Conservation (phyloP, 1,140 invertebrate species). For the Metopolophium dirhodum region DNA sequence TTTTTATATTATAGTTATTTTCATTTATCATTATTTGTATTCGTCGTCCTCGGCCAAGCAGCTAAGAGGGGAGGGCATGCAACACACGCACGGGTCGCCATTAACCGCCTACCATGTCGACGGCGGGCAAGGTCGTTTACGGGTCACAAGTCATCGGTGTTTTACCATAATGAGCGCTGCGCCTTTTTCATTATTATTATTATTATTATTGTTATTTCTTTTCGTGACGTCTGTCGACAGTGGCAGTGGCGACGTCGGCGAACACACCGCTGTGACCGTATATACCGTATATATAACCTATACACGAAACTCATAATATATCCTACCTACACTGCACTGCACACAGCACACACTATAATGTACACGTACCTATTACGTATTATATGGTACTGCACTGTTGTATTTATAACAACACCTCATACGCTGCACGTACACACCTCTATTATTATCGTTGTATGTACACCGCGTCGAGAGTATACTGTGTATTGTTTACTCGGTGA, state of each 20-base stretch:
- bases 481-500: not conserved
- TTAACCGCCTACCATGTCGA: not conserved
- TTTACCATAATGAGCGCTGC: constrained; percentile 48
- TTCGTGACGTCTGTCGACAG: constrained; percentile 19
- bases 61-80: not conserved
- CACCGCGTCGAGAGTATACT: not conserved
- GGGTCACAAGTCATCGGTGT: constrained; percentile 51
- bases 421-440: not conserved
- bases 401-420: not conserved
- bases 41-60: not conserved
- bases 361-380: not conserved
- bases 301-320: not conserved
- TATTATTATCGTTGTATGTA: not conserved
- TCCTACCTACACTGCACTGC: not conserved
- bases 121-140: constrained; percentile 46
- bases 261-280: not conserved
- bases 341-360: too few species aligned
- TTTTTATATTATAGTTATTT: not conserved
- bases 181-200: constrained; percentile 50
- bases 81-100: constrained; percentile 23
- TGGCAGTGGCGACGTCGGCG: not conserved
- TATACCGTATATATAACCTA: not conserved
- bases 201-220: constrained; percentile 36
- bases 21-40: not conserved
- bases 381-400: not conserved